A percentile compares a stretch with the other conserved stretches of the same genome.
Conservation (phyloP, 2,888 invertebrate genomes). For the Sarcophaga carnaria region DNA sequence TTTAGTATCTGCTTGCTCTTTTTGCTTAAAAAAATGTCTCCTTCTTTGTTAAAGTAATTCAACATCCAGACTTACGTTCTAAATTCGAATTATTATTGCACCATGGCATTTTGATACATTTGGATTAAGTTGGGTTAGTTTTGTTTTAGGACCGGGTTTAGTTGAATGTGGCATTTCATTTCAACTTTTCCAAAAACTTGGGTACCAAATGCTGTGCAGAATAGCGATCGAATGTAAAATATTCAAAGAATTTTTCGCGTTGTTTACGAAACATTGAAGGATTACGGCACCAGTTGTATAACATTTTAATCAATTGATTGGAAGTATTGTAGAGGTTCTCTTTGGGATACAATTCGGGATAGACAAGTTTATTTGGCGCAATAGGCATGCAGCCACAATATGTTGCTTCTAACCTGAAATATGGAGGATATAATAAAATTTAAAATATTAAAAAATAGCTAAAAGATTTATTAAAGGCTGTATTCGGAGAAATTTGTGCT, state of each 20-base stretch:
- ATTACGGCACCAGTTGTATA: slow-evolving; percentile 83
- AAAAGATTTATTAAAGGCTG: neutral
- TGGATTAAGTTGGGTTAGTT: slow-evolving; percentile 28
- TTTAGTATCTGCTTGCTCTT: neutral
- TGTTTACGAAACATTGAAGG: slow-evolving; percentile 81
- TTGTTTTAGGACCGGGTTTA: neutral
- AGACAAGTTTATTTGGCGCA: slow-evolving; percentile 86
- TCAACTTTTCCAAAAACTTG: slow-evolving; percentile 80
- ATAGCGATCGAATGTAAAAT: slow-evolving; percentile 81
- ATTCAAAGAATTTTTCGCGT: slow-evolving; percentile 78
- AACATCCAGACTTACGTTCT: slow-evolving; percentile 71
- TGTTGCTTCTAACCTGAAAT: slow-evolving; percentile 86
- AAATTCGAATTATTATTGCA: slow-evolving; percentile 72
- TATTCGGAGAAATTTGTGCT: too few relatives aligned
- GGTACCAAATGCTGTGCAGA: slow-evolving; percentile 81
- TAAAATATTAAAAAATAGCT: neutral
- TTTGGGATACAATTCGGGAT: slow-evolving; percentile 87
- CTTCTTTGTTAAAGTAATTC: slow-evolving; percentile 39
- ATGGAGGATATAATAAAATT: slow-evolving; percentile 13
- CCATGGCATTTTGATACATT: slow-evolving; percentile 53
- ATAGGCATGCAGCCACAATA: slow-evolving; percentile 87
- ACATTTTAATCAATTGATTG: slow-evolving; percentile 83
- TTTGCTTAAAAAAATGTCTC: neutral
- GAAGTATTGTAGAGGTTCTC: slow-evolving; percentile 85
- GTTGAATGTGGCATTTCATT: slow-evolving; percentile 68